Conservation (phyloP, 2,113 vertebrate species). For the Halcyon senegalensis region DNA sequence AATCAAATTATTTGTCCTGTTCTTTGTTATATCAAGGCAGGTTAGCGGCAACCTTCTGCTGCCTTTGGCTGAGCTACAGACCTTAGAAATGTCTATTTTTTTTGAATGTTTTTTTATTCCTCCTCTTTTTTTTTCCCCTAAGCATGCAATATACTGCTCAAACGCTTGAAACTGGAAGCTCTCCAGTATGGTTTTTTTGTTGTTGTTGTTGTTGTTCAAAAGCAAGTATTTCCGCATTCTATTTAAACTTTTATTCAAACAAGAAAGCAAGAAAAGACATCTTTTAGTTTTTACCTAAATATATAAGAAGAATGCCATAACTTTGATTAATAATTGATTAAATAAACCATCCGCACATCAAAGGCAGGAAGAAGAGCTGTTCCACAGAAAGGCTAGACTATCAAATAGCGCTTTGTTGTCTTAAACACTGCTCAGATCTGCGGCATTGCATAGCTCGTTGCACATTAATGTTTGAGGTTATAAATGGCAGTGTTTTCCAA, state of each 20-base stretch:
- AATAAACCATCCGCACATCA: slow-evolving; percentile 90
- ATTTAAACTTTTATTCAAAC: slow-evolving; percentile 82
- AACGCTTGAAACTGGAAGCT: slow-evolving; percentile 18
- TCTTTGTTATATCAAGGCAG: not conserved
- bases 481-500: slow-evolving; percentile 61
- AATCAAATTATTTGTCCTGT: slow-evolving; percentile 41
- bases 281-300: slow-evolving; percentile 94
- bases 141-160: not conserved
- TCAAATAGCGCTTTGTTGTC: slow-evolving; percentile 99
- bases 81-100: not conserved
- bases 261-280: slow-evolving; percentile 81
- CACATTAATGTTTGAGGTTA: slow-evolving; percentile 74
- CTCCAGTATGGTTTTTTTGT: not conserved
- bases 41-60: not conserved
- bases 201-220: slow-evolving; percentile 34
- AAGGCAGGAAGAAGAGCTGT: slow-evolving; percentile 95
- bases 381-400: slow-evolving; percentile 86
- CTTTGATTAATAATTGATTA: slow-evolving; percentile 99
- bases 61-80: not conserved
- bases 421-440: slow-evolving; percentile 86
- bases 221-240: slow-evolving; percentile 67
- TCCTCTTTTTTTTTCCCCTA: not conserved
- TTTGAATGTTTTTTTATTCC: not conserved
- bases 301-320: slow-evolving; percentile 85
- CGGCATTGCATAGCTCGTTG: slow-evolving; percentile 68